These are phyloP conservation scores for Halyomorpha halys DNA, from an alignment of 1,140 invertebrate genomes.

Conservation along the genomic window DNA sequence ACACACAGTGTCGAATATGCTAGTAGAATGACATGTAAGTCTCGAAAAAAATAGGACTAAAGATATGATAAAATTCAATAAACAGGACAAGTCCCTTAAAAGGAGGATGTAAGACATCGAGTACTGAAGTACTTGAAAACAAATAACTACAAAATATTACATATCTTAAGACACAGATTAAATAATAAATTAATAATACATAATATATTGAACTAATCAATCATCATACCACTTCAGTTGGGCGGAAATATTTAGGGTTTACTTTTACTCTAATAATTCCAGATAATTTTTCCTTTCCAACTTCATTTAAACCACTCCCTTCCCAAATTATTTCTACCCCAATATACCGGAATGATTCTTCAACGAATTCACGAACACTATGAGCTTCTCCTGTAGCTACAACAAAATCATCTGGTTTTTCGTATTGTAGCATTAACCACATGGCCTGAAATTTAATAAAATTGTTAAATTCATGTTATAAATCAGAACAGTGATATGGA, in stretches of 20 bases:
- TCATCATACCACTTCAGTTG: conserved; percentile 88
- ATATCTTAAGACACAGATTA: no score
- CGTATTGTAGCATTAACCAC: conserved; percentile 99
- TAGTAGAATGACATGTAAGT: no score
- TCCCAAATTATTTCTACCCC: conserved; percentile 69
- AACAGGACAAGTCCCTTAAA: no score
- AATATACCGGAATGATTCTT: conserved; percentile 75
- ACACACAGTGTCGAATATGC: no score
- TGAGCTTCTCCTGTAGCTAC: conserved; percentile 92
- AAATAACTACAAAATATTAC: no score
- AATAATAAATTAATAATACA: no score
- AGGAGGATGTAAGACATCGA: no score
- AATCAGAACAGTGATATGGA: background rate
- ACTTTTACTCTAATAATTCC: conserved; percentile 76
- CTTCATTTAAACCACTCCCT: conserved; percentile 73
- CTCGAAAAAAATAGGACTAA: background rate
- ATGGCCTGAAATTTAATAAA: conserved; percentile 62
- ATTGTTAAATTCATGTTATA: background rate
- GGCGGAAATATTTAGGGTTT: conserved; percentile 91
- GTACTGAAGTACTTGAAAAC: no score
- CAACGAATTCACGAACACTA: conserved; percentile 94
- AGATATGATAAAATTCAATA: background rate
- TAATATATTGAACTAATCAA: background rate
- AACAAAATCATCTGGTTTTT: conserved; percentile 89
- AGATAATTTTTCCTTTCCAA: conserved; percentile 73